Percentiles rank a stretch among this genome's conserved stretches.
phyloP scores from a whole-genome alignment of 1,140 invertebrate genomes.

The Nasonia vitripennis region DNA sequence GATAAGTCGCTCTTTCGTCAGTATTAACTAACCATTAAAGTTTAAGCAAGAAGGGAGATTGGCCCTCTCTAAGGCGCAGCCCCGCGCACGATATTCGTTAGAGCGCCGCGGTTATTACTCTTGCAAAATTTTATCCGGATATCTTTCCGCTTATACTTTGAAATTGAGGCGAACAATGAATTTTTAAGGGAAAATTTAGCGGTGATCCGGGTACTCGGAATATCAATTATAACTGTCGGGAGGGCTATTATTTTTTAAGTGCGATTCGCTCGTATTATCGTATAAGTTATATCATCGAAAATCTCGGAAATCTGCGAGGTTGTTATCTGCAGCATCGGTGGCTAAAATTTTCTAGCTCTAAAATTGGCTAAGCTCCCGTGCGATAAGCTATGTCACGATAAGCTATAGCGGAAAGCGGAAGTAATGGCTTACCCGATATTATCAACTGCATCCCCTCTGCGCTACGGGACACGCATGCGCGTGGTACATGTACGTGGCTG shows the following conservation, averaged over 20 bases:
- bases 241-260: background rate
- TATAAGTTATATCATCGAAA: too few relatives aligned
- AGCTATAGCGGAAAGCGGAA: constrained; percentile 57
- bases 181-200: background rate
- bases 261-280: too few relatives aligned
- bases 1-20: constrained; percentile 58
- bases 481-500: background rate
- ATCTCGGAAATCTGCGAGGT: too few relatives aligned
- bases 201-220: background rate
- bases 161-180: constrained; percentile 2
- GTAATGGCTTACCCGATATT: constrained; percentile 61
- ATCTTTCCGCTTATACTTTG: constrained; percentile 53
- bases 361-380: background rate
- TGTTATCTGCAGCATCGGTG: too few relatives aligned
- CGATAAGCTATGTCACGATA: constrained; percentile 55
- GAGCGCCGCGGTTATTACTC: constrained; percentile 32
- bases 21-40: constrained; percentile 66
- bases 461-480: background rate
- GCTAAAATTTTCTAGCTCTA: too few relatives aligned
- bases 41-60: constrained; percentile 52
- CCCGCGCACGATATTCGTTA: constrained; percentile 51
- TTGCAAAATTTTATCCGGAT: constrained; percentile 33
- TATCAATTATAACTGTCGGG: background rate
- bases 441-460: constrained; percentile 53
- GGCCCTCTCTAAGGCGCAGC: constrained; percentile 33